Evolutionary conservation across 35 echinoderm and acorn worm genomes (phyloP).

Genomic region (Anneissia japonica): DNA sequence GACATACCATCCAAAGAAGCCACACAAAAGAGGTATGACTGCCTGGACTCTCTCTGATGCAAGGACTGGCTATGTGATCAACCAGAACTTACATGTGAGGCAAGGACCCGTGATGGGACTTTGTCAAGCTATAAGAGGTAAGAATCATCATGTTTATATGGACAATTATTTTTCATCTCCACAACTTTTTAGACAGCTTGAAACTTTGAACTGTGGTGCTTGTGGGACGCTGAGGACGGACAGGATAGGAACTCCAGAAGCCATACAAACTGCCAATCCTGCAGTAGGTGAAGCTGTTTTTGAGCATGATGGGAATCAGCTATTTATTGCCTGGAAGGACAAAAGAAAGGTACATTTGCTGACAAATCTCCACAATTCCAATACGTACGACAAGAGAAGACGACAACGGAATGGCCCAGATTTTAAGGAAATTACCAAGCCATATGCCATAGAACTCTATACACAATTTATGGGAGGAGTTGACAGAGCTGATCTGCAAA

Average conservation of each 20-base stretch:
- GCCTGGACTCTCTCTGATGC: conserved; percentile 6
- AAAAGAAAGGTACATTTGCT: conserved; percentile 19
- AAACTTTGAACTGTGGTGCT: conserved; percentile 11
- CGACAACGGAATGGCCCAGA: conserved; percentile 4
- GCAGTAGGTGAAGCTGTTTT: neutral
- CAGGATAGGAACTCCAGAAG: conserved; percentile 22
- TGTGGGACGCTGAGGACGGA: conserved; percentile 36
- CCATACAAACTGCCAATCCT: conserved; percentile 7
- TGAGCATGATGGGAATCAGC: neutral
- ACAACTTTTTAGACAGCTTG: conserved; percentile 4
- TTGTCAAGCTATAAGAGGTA: neutral
- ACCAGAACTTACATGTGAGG: neutral
- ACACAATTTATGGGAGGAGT: conserved; percentile 64
- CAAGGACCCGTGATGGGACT: conserved; percentile 4
- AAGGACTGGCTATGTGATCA: neutral
- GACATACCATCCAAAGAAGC: conserved; percentile 34
- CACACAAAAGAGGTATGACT: conserved; percentile 21
- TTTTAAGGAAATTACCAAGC: conserved; percentile 6
- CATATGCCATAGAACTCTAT: conserved; percentile 51
- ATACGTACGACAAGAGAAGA: conserved; percentile 22
- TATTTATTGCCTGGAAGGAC: conserved; percentile 18
- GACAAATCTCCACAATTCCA: conserved; percentile 20
- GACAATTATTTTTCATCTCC: conserved; percentile 19
- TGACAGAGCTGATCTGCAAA: conserved; percentile 34
- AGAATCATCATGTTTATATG: conserved; percentile 15